A percentile compares a stretch with the other conserved stretches of the same genome.
phyloP scores from a whole-genome alignment of 2,888 invertebrate species.

The Xiphydria camelus region DNA sequence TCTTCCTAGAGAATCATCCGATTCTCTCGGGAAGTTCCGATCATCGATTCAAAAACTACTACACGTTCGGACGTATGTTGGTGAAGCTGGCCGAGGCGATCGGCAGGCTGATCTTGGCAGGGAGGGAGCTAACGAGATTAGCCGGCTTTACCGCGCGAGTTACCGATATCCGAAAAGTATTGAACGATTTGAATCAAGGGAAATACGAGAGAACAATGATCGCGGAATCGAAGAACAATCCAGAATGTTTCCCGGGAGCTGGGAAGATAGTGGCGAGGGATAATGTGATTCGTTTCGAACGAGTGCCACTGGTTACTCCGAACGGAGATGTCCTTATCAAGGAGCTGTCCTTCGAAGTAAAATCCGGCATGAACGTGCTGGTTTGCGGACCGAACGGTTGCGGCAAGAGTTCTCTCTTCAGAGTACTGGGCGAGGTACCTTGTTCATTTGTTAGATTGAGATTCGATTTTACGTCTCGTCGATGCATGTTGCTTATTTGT shows the following conservation, averaged over 20 bases:
- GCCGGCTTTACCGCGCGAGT: conserved; percentile 95
- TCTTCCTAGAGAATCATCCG: conserved; percentile 77
- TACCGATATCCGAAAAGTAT: conserved; percentile 82
- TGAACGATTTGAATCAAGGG: conserved; percentile 81
- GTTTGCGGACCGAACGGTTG: conserved; percentile 99
- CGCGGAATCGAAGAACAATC: conserved; percentile 62
- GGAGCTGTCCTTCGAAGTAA: conserved; percentile 88
- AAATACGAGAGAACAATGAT: conserved; percentile 75
- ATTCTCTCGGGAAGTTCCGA: conserved; percentile 65
- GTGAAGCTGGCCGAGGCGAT: conserved; percentile 97
- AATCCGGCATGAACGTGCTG: conserved; percentile 94
- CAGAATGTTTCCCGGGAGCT: conserved; percentile 65
- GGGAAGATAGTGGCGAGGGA: conserved; percentile 83
- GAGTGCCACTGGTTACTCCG: conserved; percentile 94
- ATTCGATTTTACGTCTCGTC: background rate
- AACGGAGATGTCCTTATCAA: conserved; percentile 94
- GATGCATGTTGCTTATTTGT: background rate
- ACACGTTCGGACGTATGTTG: conserved; percentile 95
- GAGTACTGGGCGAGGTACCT: conserved; percentile 84
- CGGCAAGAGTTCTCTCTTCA: conserved; percentile 96
- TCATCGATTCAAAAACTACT: conserved; percentile 81
- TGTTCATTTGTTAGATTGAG: background rate
- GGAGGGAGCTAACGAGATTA: conserved; percentile 89
- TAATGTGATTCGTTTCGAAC: conserved; percentile 87
- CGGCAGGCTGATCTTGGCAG: conserved; percentile 91